A percentile compares a stretch with the other conserved stretches of the same genome.
These are phyloP conservation scores for Tapirus terrestris DNA, from an alignment of 2,113 vertebrate species.

Conservation along the genomic window DNA sequence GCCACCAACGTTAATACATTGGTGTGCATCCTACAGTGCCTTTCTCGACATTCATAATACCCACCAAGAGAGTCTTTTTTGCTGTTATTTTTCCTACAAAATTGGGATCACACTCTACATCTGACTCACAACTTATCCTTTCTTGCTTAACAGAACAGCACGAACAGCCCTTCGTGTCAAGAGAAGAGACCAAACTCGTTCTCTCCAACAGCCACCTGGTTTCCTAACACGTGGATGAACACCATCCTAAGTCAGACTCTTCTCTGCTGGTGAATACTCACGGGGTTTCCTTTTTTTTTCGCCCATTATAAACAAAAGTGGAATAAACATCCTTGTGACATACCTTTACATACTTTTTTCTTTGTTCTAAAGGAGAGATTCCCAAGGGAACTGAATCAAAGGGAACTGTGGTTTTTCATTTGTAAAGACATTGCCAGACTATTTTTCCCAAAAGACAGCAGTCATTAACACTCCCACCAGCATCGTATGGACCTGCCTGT, in stretches of 20 bases:
- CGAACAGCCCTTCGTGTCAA: background rate
- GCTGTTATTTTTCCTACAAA: background rate
- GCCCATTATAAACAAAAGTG: background rate
- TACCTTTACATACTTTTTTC: background rate
- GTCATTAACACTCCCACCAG: background rate
- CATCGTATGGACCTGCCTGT: rapidly evolving
- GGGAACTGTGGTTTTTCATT: background rate
- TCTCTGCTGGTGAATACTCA: background rate
- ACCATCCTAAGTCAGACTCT: background rate
- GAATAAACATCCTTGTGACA: background rate
- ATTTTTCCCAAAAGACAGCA: background rate
- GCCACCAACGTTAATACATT: background rate
- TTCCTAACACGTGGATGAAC: background rate
- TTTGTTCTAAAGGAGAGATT: background rate
- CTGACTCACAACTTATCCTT: background rate
- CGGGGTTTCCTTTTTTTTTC: background rate
- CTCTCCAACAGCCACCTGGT: background rate
- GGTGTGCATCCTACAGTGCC: background rate
- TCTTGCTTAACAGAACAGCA: background rate
- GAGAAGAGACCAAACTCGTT: background rate
- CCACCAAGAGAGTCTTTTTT: background rate
- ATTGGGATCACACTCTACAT: background rate
- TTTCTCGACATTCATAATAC: background rate
- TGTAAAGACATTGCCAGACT: background rate
- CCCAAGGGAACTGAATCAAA: background rate